A percentile compares a stretch with the other conserved stretches of the same genome.
Evolutionary conservation across 2,888 invertebrate genomes (phyloP).

Genomic region (Sarcophaga caerulescens): DNA sequence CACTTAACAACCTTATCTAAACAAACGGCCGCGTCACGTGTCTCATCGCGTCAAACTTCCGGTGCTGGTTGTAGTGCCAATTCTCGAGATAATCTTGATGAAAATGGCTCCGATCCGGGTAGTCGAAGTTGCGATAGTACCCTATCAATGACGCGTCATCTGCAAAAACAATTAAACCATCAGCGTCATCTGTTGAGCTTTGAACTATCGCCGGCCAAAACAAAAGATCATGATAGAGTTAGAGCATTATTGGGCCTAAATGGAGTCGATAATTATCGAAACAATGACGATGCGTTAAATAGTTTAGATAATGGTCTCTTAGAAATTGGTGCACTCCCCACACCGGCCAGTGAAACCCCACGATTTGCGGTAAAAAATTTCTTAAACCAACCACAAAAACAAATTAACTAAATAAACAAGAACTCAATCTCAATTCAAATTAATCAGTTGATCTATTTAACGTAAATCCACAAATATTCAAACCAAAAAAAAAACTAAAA

Average conservation of each 20-base stretch:
- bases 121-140: slow-evolving; percentile 80
- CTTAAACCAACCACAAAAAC: slow-evolving; percentile 44
- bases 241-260: slow-evolving; percentile 80
- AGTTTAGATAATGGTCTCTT: slow-evolving; percentile 79
- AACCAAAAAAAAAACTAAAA: background rate
- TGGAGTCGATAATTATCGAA: slow-evolving; percentile 78
- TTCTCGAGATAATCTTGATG: slow-evolving; percentile 80
- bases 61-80: slow-evolving; percentile 79
- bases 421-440: slow-evolving; percentile 16
- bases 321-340: slow-evolving; percentile 81
- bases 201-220: slow-evolving; percentile 80
- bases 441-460: slow-evolving; percentile 7
- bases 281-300: slow-evolving; percentile 76
- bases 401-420: slow-evolving; percentile 26
- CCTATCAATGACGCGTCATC: slow-evolving; percentile 81
- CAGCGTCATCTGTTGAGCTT: slow-evolving; percentile 81
- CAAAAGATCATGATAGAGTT: slow-evolving; percentile 80
- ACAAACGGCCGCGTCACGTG: slow-evolving; percentile 79
- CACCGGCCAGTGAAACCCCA: slow-evolving; percentile 81
- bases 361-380: slow-evolving; percentile 81
- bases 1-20: slow-evolving; percentile 85
- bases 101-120: slow-evolving; percentile 76
- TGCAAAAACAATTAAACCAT: slow-evolving; percentile 81
- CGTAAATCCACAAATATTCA: slow-evolving; percentile 19
- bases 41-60: slow-evolving; percentile 78